Percentiles rank a stretch among this genome's conserved stretches.
Conservation (phyloP, 2,113 vertebrate species). For the Hippocampus mohnikei region DNA sequence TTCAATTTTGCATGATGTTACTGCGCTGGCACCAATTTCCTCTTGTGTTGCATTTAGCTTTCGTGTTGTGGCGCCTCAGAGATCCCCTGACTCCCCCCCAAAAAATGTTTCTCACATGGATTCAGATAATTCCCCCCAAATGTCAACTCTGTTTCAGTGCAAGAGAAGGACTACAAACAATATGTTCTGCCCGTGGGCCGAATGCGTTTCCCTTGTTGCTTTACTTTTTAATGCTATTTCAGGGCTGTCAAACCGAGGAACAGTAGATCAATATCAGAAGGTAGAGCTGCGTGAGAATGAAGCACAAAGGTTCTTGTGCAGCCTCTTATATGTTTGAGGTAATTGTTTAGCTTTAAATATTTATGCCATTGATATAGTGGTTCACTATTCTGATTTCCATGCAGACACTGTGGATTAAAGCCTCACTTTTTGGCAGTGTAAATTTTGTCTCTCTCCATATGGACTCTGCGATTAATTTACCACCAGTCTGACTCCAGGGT, state of each 20-base stretch:
- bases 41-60: neutral
- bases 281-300: neutral
- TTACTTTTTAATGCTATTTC: slow-evolving; percentile 5
- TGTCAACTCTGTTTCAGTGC: slow-evolving; percentile 34
- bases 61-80: neutral
- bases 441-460: neutral
- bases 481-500: too few species aligned
- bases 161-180: slow-evolving; percentile 7
- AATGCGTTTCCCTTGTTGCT: slow-evolving; percentile 16
- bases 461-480: neutral
- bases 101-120: slow-evolving; percentile 3
- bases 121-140: slow-evolving; percentile 47
- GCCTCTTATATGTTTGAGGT: neutral
- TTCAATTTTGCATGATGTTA: neutral
- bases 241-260: neutral
- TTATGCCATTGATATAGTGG: neutral
- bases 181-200: slow-evolving; percentile 25
- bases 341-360: neutral
- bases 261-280: neutral
- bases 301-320: neutral
- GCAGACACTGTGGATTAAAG: neutral
- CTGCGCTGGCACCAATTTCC: neutral
- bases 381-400: neutral
- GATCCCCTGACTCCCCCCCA: neutral
- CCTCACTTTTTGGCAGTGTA: neutral